Evolutionary conservation across 2,797 vertebrate species (phyloP).

Genomic region (Lateolabrax maculatus): DNA sequence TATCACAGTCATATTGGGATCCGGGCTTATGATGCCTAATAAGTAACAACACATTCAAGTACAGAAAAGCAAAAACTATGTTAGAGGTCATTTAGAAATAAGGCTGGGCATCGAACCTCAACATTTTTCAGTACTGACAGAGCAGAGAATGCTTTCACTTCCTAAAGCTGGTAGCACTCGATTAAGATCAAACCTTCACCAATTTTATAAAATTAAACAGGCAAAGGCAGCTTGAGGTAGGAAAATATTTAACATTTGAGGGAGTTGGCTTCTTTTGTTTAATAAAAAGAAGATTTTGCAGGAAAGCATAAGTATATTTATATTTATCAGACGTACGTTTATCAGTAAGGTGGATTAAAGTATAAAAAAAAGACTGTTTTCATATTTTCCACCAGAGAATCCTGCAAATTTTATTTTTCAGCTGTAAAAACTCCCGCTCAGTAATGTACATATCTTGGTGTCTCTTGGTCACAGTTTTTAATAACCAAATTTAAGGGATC

Average conservation of each 20-base stretch:
- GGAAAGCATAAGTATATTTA: background rate
- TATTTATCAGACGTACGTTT: background rate
- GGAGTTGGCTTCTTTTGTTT: background rate
- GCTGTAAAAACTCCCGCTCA: background rate
- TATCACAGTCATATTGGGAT: background rate
- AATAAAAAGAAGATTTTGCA: accelerated
- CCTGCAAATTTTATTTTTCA: too few relatives aligned
- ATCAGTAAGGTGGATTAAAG: background rate
- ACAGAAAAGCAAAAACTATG: background rate
- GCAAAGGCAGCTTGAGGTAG: background rate
- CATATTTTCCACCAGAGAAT: too few relatives aligned
- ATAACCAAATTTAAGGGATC: background rate
- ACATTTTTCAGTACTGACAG: background rate
- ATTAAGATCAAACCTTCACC: background rate
- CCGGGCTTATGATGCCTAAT: background rate
- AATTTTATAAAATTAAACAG: background rate
- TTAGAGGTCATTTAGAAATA: background rate
- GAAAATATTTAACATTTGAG: background rate
- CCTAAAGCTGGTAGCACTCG: background rate
- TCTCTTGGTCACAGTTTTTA: too few relatives aligned
- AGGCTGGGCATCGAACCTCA: background rate
- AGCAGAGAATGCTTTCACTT: background rate
- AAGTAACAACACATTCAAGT: background rate
- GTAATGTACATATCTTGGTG: background rate
- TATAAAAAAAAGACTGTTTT: background rate